Conservation (phyloP, 2,113 vertebrate genomes). For the Anser brachyrhynchus region DNA sequence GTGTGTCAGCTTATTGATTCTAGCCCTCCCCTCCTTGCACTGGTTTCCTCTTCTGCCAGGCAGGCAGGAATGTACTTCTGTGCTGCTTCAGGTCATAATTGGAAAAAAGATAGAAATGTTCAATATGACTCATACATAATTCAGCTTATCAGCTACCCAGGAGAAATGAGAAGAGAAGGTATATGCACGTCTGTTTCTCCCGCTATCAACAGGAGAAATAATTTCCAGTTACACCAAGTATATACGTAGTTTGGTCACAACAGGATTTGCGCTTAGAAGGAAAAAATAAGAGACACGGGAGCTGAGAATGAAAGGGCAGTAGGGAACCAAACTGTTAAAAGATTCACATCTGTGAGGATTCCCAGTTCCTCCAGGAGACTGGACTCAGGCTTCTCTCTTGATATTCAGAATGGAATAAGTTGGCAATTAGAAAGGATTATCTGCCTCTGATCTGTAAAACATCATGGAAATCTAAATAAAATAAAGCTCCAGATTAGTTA, state of each 20-base stretch:
- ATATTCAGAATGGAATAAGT: conserved; percentile 13
- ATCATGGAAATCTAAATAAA: conserved; percentile 40
- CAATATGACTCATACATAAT: conserved; percentile 77
- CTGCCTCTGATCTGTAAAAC: conserved; percentile 46
- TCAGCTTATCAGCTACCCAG: conserved; percentile 73
- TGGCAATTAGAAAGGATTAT: conserved; percentile 57
- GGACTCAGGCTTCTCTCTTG: conserved; percentile 32
- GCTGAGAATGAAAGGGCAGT: conserved; percentile 23
- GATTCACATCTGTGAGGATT: conserved; percentile 18
- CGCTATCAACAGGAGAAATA: conserved; percentile 71
- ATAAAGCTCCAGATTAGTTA: conserved; percentile 45
- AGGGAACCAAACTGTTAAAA: background rate
- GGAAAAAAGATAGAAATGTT: conserved; percentile 76
- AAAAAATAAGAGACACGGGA: conserved; percentile 28
- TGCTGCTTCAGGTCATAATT: conserved; percentile 71
- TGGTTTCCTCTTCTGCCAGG: conserved; percentile 53
- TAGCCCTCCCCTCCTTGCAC: background rate
- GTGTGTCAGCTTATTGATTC: conserved; percentile 69
- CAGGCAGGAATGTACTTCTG: conserved; percentile 53
- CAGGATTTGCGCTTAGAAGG: conserved; percentile 28
- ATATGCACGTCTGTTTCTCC: conserved; percentile 54
- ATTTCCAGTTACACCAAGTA: conserved; percentile 71
- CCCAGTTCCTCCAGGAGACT: background rate
- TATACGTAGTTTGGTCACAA: conserved; percentile 53
- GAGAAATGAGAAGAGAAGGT: conserved; percentile 71